Percentiles rank a stretch among this genome's conserved stretches.
These are phyloP conservation scores for Rostratula benghalensis DNA, from an alignment of 2,113 vertebrate genomes.

Conservation along the genomic window DNA sequence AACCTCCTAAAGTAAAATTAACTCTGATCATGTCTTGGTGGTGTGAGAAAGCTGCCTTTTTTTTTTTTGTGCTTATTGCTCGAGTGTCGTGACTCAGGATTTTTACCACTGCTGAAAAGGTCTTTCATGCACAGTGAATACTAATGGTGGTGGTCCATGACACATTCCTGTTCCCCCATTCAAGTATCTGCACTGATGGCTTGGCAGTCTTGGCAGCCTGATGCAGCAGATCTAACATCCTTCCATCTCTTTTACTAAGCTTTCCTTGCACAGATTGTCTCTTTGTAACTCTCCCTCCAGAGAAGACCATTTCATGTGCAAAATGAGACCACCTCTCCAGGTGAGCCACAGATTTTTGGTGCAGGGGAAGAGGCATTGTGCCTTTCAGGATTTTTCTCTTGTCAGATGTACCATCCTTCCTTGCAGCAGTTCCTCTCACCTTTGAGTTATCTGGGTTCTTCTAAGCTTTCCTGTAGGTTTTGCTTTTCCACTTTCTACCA, in stretches of 20 bases:
- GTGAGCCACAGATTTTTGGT: neutral
- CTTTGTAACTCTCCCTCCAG: neutral
- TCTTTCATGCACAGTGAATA: neutral
- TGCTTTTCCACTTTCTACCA: constrained; percentile 15
- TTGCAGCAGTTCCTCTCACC: neutral
- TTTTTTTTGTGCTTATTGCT: neutral
- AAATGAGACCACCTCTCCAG: neutral
- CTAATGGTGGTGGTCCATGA: neutral
- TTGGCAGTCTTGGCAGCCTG: neutral
- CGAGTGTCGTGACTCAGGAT: neutral
- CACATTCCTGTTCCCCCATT: neutral
- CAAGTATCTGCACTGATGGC: neutral
- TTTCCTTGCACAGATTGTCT: neutral
- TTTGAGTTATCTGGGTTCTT: neutral
- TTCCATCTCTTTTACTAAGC: neutral
- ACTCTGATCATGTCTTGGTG: accelerated
- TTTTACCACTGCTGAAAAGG: neutral
- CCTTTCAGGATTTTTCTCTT: neutral
- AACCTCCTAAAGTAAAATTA: neutral
- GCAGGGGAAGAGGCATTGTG: neutral
- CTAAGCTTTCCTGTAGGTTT: neutral
- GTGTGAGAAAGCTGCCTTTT: neutral
- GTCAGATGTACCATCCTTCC: neutral
- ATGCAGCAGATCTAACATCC: neutral
- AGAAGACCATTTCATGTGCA: neutral